Evolutionary conservation across 2,888 invertebrate species (phyloP), one percentile per base, ranked within the genome.

Genomic region (Herminia tarsipennalis): DNA sequence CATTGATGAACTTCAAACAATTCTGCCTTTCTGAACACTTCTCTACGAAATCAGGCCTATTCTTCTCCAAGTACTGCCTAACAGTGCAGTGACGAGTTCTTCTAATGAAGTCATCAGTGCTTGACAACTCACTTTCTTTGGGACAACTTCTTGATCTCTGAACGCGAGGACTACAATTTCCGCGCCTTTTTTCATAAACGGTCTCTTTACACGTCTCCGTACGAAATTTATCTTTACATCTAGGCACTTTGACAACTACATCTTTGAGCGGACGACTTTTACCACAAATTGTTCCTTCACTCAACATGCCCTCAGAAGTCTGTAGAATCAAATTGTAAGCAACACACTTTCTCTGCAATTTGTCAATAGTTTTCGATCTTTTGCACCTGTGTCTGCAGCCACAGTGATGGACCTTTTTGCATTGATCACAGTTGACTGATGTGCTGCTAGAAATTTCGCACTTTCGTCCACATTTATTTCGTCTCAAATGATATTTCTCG

Each of bases 21-120:
- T 79, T 76, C 52, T 88, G 90, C 5, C 91, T 75, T 14, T 78
- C 70, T 0, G 79, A 68, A 37, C 78, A 72, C 29, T 78, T 86
- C 42, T 83, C 78, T 2, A 95, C 89, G 77, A 96, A 96, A 49
- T 94, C 93, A 0, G 96, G 96, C 20, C 94, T 93, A 62, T 95
- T 95, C 53, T 80, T 91, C 57, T 93, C 91, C 66, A 97, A 92
- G 73, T 95, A 94, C 45, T 96, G 95, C 92, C 95, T 88, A 16
- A 95, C 91, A 3, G 93, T 87, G 4, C 87, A 77, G 13, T 77
- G 76, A 28, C 81, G 79, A 8, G 77, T 58, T 42, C 64, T 82
- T 36, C 65, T 81, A 2, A 69, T 36, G 21, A 75, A 66, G 14
- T 86, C 81, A 20, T 88, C 86, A 39, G 81, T 77, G 51, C 86